phyloP scores from a whole-genome alignment of 2,797 vertebrate genomes.

The Urophycis tenuis region DNA sequence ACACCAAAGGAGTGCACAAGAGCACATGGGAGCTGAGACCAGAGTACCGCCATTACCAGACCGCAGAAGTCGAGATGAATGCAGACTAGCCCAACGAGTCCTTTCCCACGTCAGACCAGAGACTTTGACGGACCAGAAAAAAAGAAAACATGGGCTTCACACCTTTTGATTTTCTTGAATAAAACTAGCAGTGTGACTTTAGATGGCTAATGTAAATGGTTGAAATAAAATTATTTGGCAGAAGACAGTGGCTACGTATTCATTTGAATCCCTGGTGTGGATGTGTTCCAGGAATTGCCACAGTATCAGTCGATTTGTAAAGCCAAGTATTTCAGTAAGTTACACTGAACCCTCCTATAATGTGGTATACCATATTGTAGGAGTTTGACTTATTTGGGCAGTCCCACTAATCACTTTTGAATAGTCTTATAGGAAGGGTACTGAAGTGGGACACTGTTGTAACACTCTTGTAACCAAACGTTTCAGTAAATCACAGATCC shows the following conservation, averaged over 20 bases:
- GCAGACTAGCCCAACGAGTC: slow-evolving; percentile 59
- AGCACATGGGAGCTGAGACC: slow-evolving; percentile 95
- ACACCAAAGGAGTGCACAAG: slow-evolving; percentile 90
- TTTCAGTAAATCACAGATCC: too few relatives aligned
- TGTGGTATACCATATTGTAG: not conserved
- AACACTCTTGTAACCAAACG: too few relatives aligned
- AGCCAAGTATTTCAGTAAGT: not conserved
- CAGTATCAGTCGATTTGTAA: not conserved
- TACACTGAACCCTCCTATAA: not conserved
- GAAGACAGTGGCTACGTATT: not conserved
- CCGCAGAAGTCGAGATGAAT: slow-evolving; percentile 65
- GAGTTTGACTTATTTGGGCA: not conserved
- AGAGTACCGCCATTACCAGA: slow-evolving; percentile 88
- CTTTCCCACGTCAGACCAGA: not conserved
- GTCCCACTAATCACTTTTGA: not conserved
- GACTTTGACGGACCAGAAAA: not conserved
- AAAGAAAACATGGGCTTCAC: not conserved
- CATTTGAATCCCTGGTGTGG: not conserved
- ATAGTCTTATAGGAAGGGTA: not conserved
- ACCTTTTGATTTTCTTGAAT: not conserved
- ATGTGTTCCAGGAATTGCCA: too few relatives aligned
- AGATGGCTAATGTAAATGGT: not conserved
- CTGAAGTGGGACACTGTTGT: not conserved
- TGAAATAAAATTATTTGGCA: not conserved
- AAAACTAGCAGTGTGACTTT: not conserved